Base-by-base conservation (phyloP, 2,888 invertebrate species). In the Cetonia aurata region DNA sequence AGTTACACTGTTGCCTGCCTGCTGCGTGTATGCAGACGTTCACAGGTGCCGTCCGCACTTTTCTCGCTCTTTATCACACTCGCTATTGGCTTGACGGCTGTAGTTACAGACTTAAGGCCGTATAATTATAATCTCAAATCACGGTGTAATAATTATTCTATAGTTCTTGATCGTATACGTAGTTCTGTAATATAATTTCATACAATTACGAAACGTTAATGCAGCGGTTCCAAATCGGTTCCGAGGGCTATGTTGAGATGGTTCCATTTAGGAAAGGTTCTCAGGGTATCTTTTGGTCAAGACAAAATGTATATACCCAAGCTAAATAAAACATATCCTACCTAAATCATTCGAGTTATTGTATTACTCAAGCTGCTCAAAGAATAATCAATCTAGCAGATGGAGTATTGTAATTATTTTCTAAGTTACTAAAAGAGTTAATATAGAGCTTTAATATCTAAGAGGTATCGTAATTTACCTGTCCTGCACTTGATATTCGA, bases 101-200 rank as follows among this genome's bases (percentile, higher is more conserved):
- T 79, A 78, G 75, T 78, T 77, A 79, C 80, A 76, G 79, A 80
- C 77, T 80, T 79, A 79, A 81, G 75, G 68, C 74, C 37, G 52
- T 82, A 82, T 82, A 82, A 82, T 82, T 82, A 82, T 81, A 82
- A 82, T 80, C 82, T 81, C 80, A 79, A 80, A 82, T 81, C 80
- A 79, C 81, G 81, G 81, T 81, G 80, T 80, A 81, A 81, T 82
- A 82, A 82, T 82, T 82, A 82, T 82, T 81, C 80, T 79, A 80
- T 80, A 80, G 80, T 80, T 81, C 81, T 80, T 79, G 80, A 79
- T 80, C 80, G 79, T 80, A 75, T 78, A 79, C 78, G 77, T 78
- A 75, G 77, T 78, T 80, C 75, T 79, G 77, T 80, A 79, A 79
- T 77, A 81, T 82, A 82, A 82, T 82, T 82, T 82, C 79, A 81